phyloP scores from a whole-genome alignment of 2,113 vertebrate genomes.

The Heloderma charlesbogerti region DNA sequence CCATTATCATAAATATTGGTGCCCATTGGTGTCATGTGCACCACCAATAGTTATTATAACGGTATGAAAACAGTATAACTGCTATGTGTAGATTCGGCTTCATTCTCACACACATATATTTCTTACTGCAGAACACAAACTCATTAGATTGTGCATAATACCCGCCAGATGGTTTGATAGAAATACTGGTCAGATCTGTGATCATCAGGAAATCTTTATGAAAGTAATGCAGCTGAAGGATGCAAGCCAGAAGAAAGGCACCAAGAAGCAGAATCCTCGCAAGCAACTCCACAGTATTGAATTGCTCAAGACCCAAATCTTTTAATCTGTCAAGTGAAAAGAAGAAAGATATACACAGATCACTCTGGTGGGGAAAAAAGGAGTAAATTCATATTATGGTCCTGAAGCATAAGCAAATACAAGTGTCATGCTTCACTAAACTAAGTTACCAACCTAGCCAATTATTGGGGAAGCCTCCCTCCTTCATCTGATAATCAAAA shows the following conservation, averaged over 20 bases:
- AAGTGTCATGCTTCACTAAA: neutral
- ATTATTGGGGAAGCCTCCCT: neutral
- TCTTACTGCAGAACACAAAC: neutral
- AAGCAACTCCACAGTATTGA: conserved; percentile 73
- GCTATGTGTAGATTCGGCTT: no score
- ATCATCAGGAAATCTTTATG: conserved; percentile 80
- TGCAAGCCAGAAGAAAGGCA: conserved; percentile 78
- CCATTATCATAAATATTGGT: no score
- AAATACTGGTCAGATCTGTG: conserved; percentile 76
- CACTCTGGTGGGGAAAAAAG: neutral
- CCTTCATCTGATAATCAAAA: neutral
- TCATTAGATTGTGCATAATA: neutral
- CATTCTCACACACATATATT: neutral
- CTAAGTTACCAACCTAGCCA: neutral
- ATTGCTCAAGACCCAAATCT: conserved; percentile 80
- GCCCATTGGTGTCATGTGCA: no score
- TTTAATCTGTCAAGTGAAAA: conserved; percentile 67
- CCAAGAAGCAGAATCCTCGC: conserved; percentile 79
- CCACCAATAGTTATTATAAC: no score
- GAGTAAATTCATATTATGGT: neutral
- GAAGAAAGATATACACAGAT: neutral
- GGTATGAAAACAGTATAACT: no score
- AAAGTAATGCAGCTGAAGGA: conserved; percentile 83
- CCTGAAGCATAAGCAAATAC: neutral
- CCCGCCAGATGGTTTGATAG: conserved; percentile 54